Evolutionary conservation across 2,888 invertebrate genomes (phyloP), one percentile per base, ranked within the genome.

Genomic region (Tinea pellionella): DNA sequence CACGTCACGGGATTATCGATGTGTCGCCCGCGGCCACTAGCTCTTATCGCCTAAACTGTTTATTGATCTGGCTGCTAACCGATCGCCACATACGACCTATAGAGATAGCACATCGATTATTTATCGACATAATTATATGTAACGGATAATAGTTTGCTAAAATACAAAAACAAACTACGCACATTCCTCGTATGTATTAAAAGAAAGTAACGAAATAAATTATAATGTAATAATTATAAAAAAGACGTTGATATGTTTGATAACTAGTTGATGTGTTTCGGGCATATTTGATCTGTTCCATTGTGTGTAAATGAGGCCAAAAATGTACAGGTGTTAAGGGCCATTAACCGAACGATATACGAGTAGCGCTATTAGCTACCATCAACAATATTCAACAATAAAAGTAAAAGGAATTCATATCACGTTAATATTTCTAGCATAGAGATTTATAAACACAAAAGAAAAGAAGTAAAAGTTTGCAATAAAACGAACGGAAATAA

Each of bases 1-100:
- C 71, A 77, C 82, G 83, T 82, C 83, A 82, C 82, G 69, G 83
- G 83, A 78, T 81, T 83, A 83, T 82, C 72, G 76, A 82, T 79
- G 77, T 78, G 76, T 78, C 77, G 80, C 80, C 79, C 66, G 75
- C 67, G 77, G 80, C 78, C 29, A 67, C 55, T 63, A 61, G 64
- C 32, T 64, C 66, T 64, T 64, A 63, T 61, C 63, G 64, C 63
- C 66, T 24, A 37, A 19, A 43, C 53, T 47, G 60, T 56, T 60
- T 61, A 56, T 60, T 61, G 59, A 61, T 61, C 61, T 47, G 13
- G 3, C n/a, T 47, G 47, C 47, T 47, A 55, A 60, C 47, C 11
- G 12, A 47, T 47, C 47, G 15, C 15, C 47, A 15, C 16, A 15
- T 16, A 15, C 2, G 18, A 4, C 2, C 8, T 42, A 15, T 47